Percentiles rank a stretch among this genome's conserved stretches.
Conservation (phyloP, 2,113 vertebrate species). For the Notechis scutatus region DNA sequence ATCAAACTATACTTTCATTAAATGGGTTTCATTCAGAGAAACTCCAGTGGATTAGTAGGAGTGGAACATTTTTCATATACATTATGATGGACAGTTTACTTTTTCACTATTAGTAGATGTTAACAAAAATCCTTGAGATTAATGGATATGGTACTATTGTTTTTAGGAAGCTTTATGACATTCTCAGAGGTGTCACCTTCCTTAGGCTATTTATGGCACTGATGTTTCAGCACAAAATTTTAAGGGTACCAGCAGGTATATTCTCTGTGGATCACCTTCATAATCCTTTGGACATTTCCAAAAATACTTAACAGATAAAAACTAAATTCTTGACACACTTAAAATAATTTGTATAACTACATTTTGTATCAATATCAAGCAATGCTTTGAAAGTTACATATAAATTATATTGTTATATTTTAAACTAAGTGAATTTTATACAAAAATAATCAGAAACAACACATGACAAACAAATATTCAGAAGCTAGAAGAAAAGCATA, state of each 20-base stretch:
- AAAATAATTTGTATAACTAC: not conserved
- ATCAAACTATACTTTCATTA: not conserved
- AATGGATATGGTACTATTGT: not conserved
- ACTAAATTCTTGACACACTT: not conserved
- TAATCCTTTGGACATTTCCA: slow-evolving; percentile 25
- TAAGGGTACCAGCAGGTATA: slow-evolving; percentile 47
- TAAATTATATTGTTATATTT: not conserved
- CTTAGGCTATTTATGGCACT: slow-evolving; percentile 56
- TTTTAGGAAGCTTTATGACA: slow-evolving; percentile 31
- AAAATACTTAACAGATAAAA: not conserved
- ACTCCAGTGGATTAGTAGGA: not conserved
- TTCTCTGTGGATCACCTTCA: slow-evolving; percentile 58
- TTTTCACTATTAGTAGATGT: not conserved
- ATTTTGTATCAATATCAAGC: not conserved
- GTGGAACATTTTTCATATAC: not conserved
- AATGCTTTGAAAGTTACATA: not conserved
- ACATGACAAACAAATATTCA: not conserved
- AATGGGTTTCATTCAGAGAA: not conserved
- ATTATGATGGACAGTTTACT: rapidly evolving
- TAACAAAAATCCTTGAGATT: not conserved
- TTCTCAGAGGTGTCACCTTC: slow-evolving; percentile 56
- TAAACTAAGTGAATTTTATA: not conserved
- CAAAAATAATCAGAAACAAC: not conserved
- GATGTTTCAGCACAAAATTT: slow-evolving; percentile 51
- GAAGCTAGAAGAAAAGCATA: not conserved